Percentiles rank a stretch among this genome's conserved stretches.
Conservation (phyloP, 2,113 vertebrate species). For the Atractosteus spatula region DNA sequence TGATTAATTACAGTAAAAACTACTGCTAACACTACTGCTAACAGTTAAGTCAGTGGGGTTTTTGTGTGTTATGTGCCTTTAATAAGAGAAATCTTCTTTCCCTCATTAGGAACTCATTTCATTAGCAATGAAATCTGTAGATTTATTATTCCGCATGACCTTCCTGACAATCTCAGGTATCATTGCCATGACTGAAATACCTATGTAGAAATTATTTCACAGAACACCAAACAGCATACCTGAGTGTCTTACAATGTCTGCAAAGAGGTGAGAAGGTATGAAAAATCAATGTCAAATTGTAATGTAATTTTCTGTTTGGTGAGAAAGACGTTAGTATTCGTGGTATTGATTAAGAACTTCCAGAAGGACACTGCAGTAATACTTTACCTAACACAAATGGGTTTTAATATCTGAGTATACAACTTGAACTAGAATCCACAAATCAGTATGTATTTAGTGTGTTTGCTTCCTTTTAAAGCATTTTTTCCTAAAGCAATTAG, state of each 20-base stretch:
- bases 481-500: too few relatives aligned
- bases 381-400: neutral
- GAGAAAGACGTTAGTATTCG: constrained; percentile 39
- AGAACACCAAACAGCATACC: constrained; percentile 21
- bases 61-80: too few relatives aligned
- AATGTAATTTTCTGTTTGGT: constrained; percentile 42
- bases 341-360: constrained; percentile 36
- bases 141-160: constrained; percentile 9
- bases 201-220: constrained; percentile 11
- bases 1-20: too few relatives aligned
- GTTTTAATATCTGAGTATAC: too few relatives aligned
- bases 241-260: neutral
- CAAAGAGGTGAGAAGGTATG: neutral
- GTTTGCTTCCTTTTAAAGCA: too few relatives aligned
- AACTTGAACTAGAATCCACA: too few relatives aligned
- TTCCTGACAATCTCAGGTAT: constrained; percentile 6
- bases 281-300: constrained; percentile 39
- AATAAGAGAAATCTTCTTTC: neutral
- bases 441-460: too few relatives aligned
- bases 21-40: too few relatives aligned
- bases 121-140: constrained; percentile 1
- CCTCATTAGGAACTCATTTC: constrained; percentile 18
- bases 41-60: too few relatives aligned
- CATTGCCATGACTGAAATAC: constrained; percentile 4
- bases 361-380: constrained; percentile 31